Percentiles rank a stretch among this genome's conserved stretches.
Conservation (phyloP, 2,888 invertebrate species). For the Steinernema carpocapsae region DNA sequence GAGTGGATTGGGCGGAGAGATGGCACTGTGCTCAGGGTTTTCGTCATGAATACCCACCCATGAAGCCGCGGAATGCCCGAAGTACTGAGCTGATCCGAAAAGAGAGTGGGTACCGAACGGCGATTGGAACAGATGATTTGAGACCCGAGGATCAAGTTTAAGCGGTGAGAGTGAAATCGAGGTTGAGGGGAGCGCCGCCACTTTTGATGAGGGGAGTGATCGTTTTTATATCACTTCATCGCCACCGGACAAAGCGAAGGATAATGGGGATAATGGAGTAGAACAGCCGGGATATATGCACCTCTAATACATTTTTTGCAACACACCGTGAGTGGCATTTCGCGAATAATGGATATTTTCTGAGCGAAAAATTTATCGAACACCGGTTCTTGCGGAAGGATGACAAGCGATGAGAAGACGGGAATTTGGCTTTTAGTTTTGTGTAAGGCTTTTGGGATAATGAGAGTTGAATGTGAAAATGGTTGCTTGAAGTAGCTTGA, state of each 20-base stretch:
- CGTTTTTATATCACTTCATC: slow-evolving; percentile 32
- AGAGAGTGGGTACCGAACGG: neutral
- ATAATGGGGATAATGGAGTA: slow-evolving; percentile 11
- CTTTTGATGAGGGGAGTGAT: slow-evolving; percentile 27
- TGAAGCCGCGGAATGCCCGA: neutral
- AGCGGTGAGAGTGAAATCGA: neutral
- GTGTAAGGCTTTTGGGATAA: too few relatives aligned
- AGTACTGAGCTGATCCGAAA: neutral
- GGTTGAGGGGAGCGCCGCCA: slow-evolving; percentile 6
- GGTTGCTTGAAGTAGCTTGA: too few relatives aligned
- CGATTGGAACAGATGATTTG: slow-evolving; percentile 2
- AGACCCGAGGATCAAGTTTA: neutral
- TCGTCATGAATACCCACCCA: neutral
- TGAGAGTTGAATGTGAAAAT: too few relatives aligned
- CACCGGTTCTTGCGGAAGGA: too few relatives aligned
- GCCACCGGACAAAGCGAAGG: neutral
- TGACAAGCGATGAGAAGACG: too few relatives aligned
- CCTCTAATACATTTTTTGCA: slow-evolving; percentile 31
- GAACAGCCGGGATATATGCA: slow-evolving; percentile 29
- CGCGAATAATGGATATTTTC: slow-evolving; percentile 4
- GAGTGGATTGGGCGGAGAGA: neutral
- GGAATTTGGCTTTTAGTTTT: too few relatives aligned
- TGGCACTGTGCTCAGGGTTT: neutral
- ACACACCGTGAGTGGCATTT: slow-evolving; percentile 11
- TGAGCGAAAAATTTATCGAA: neutral